Evolutionary conservation across 2,888 invertebrate species (phyloP), one percentile per base, ranked within the genome.

Genomic region (Rhopalosiphum nymphaeae): DNA sequence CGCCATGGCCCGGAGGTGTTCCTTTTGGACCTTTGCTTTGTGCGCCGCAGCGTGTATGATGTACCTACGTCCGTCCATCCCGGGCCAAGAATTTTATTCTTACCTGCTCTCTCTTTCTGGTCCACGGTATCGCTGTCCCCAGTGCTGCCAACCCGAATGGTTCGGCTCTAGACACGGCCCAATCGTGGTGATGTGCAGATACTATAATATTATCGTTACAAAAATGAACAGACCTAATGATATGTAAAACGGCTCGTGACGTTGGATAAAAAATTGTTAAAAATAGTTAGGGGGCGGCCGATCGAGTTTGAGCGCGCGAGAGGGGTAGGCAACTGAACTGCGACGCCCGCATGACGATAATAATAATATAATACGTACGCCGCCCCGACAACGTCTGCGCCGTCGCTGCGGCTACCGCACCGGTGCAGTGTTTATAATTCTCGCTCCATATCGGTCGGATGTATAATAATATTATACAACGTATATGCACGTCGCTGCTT

Each of bases 21-120:
- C 57, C 9, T 61, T 86, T 86, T 46, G 92, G 92, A 57, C 92
- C 91, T 85, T 91, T 57, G 91, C 36, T 78, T 53, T 91, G 67
- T 57, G 85, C 42, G 56, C 78, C 78, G 78, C 84, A 78, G 44
- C 56, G 46, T 16, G 44, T 44, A 53, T 10, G 26, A 42, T 25
- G 10, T 36, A 25, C 11, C 21, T 0, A 29, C 29, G 90, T 44
- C n/a, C 56, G 84, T n/a, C 49, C 86, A 46, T 57, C 86, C 57
- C 61, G 85, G 85, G 91, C n/a, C 85, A 29, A 85, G 91, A 57
- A 86, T 86, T 56, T n/a, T n/a, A 46, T 36, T 86, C 25, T 86
- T 86, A 91, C 91, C 85, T 57, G 91, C 57, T 53, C 78, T 42
- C 78, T 25, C 36, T 21, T 78, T 78, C 36, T 78, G 78, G 78